These are phyloP conservation scores for Zygaena filipendulae DNA, from an alignment of 2,888 invertebrate species.

Conservation along the genomic window DNA sequence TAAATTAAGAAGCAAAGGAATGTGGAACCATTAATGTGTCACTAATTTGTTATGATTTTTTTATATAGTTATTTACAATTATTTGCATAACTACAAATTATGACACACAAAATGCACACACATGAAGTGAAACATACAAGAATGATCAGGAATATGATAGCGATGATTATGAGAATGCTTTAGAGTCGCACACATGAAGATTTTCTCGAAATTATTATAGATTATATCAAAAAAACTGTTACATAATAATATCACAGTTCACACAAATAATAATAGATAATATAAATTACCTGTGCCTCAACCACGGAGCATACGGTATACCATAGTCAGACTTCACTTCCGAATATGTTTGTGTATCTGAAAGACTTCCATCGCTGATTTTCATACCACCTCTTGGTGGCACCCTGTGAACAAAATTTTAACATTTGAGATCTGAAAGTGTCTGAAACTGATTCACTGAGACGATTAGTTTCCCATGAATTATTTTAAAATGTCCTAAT, in stretches of 20 bases:
- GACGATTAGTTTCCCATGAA: slow-evolving; percentile 28
- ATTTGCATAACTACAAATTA: slow-evolving; percentile 19
- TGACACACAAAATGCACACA: slow-evolving; percentile 26
- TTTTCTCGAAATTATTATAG: too few relatives aligned
- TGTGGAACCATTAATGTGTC: slow-evolving; percentile 44
- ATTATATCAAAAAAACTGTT: too few relatives aligned
- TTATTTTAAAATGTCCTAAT: slow-evolving; percentile 1
- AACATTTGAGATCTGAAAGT: too few relatives aligned
- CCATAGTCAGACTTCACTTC: slow-evolving; percentile 82
- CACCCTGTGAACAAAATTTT: slow-evolving; percentile 43
- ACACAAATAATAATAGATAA: too few relatives aligned
- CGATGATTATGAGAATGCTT: slow-evolving; percentile 23
- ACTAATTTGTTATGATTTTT: too few relatives aligned
- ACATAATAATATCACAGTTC: too few relatives aligned
- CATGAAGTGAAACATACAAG: slow-evolving; percentile 15
- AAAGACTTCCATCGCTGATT: slow-evolving; percentile 83
- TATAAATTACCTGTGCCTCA: slow-evolving; percentile 78
- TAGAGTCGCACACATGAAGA: too few relatives aligned
- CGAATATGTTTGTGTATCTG: slow-evolving; percentile 83
- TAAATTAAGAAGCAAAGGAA: slow-evolving; percentile 30
- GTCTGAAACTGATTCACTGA: too few relatives aligned
- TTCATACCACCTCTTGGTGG: slow-evolving; percentile 65
- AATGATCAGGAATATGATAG: slow-evolving; percentile 18
- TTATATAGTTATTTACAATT: slow-evolving; percentile 21
- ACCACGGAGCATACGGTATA: slow-evolving; percentile 87